Conservation (phyloP, 2,797 vertebrate genomes). For the Alca torda region DNA sequence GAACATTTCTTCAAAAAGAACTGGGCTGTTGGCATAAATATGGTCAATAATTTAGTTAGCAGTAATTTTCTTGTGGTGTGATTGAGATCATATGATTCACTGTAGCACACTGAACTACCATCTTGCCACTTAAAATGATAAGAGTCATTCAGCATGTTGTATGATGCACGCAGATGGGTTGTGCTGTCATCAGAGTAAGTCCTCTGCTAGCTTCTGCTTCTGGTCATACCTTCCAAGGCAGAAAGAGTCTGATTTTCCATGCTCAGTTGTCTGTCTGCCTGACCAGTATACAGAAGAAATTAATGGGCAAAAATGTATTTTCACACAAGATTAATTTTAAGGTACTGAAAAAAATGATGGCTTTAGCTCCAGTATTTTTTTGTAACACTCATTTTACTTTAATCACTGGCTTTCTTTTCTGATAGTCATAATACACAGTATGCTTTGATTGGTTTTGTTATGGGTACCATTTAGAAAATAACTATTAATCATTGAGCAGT, state of each 20-base stretch:
- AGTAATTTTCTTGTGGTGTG: not conserved
- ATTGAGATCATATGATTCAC: not conserved
- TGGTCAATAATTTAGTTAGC: not conserved
- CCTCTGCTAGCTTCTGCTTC: not conserved
- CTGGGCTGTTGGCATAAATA: not conserved
- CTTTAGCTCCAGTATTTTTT: not conserved
- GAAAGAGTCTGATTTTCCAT: not conserved
- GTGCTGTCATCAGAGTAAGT: not conserved
- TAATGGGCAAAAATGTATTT: not conserved
- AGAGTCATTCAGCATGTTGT: not conserved
- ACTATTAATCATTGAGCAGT: not conserved
- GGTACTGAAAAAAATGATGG: not conserved
- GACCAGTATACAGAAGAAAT: not conserved
- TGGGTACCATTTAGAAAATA: not conserved
- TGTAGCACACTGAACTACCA: not conserved
- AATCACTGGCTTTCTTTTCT: not conserved
- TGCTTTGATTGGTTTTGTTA: not conserved
- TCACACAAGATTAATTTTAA: not conserved
- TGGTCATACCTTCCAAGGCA: not conserved
- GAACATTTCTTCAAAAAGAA: not conserved
- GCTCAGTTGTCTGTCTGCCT: not conserved
- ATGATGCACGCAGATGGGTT: not conserved
- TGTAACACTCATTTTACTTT: not conserved
- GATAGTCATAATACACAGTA: not conserved
- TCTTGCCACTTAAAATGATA: not conserved